phyloP scores from a whole-genome alignment of 2,113 vertebrate species.

The Lagenorhynchus albirostris region DNA sequence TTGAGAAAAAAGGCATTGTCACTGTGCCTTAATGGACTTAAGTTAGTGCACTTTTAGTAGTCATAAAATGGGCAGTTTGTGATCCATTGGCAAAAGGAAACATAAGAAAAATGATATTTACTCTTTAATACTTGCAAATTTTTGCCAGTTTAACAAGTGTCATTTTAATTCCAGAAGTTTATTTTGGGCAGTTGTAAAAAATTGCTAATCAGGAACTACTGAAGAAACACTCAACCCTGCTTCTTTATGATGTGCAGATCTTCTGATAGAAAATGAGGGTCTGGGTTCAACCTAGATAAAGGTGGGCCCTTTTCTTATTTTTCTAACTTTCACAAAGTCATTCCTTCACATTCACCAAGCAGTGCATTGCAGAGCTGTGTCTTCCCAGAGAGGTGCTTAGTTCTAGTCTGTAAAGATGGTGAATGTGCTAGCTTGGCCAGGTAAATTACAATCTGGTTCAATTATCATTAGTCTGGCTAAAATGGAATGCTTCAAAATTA shows the following conservation, averaged over 20 bases:
- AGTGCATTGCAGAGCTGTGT: neutral
- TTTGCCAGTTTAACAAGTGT: neutral
- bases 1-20: neutral
- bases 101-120: neutral
- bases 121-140: neutral
- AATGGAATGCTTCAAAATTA: neutral
- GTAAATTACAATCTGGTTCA: neutral
- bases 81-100: neutral
- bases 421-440: neutral
- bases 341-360: neutral
- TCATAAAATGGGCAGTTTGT: neutral
- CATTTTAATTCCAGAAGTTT: neutral
- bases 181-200: neutral
- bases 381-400: too few species aligned
- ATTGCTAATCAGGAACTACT: neutral
- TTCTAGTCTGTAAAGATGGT: neutral
- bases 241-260: neutral
- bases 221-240: neutral
- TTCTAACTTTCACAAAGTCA: neutral
- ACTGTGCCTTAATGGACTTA: neutral
- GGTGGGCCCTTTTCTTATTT: neutral
- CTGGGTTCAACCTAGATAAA: neutral
- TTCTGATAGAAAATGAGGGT: neutral
- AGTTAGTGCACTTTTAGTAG: neutral
- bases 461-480: neutral